Conservation (phyloP, 2,888 invertebrate genomes). For the Lagria hirta region DNA sequence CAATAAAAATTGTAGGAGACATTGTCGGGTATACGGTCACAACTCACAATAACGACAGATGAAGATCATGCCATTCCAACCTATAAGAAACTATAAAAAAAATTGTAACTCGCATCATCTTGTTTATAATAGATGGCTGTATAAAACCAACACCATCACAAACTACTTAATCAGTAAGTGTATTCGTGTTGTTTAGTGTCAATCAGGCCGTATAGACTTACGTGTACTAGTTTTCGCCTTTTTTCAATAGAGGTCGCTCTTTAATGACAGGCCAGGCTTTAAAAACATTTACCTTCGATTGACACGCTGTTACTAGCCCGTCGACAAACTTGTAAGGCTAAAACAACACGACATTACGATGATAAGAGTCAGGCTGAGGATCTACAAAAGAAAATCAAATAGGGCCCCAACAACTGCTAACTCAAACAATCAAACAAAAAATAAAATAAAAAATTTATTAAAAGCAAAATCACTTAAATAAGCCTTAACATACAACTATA, state of each 20-base stretch:
- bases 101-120: conserved; percentile 16
- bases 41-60: conserved; percentile 38
- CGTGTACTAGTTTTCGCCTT: conserved; percentile 32
- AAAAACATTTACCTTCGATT: conserved; percentile 56
- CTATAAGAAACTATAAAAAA: conserved; percentile 33
- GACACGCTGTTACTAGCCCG: conserved; percentile 55
- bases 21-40: conserved; percentile 22
- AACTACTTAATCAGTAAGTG: conserved; percentile 1
- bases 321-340: conserved; percentile 56
- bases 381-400: conserved; percentile 11
- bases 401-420: conserved; percentile 32
- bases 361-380: conserved; percentile 33
- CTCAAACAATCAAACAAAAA: conserved; percentile 11
- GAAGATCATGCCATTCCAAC: conserved; percentile 41
- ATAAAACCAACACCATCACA: conserved; percentile 1
- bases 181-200: conserved; percentile 23
- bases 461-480: conserved; percentile 3
- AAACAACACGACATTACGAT: conserved; percentile 52
- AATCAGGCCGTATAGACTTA: conserved; percentile 32
- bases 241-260: conserved; percentile 28
- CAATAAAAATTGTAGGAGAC: too few relatives aligned
- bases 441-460: conserved; percentile 18
- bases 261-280: conserved; percentile 39
- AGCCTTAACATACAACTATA: conserved; percentile 7
- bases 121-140: conserved; percentile 1